Evolutionary conservation across 2,113 vertebrate genomes (phyloP).

Genomic region (Actenoides hombroni): DNA sequence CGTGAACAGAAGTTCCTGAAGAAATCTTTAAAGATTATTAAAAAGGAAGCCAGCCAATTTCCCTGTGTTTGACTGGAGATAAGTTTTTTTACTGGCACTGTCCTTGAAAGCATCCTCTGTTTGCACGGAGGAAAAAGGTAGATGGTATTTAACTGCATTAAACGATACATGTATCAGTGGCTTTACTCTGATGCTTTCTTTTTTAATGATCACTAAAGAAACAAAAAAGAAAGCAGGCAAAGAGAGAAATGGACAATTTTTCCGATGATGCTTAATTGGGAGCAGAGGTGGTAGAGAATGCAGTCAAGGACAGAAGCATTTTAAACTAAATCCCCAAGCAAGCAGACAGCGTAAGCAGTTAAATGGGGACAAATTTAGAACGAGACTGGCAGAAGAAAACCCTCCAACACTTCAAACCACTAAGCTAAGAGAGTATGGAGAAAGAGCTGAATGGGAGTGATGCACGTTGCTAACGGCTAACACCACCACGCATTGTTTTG

Average conservation of each 20-base stretch:
- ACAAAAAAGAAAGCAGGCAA: background rate
- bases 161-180: background rate
- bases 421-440: background rate
- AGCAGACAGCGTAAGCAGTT: background rate
- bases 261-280: background rate
- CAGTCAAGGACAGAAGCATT: background rate
- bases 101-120: background rate
- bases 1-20: background rate
- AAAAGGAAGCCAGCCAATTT: background rate
- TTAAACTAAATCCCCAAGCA: background rate
- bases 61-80: background rate
- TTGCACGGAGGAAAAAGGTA: background rate
- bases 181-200: background rate
- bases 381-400: background rate
- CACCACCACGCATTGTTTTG: rapidly evolving
- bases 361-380: background rate
- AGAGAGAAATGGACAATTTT: background rate
- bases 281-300: background rate
- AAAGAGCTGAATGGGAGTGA: background rate
- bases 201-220: background rate
- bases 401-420: background rate
- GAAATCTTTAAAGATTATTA: background rate
- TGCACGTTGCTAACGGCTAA: background rate
- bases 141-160: background rate
- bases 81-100: background rate